Evolutionary conservation across 53 echinoderm and acorn worm species (phyloP), one percentile per base, ranked within the genome.

Genomic region (Echinometra lucunter): DNA sequence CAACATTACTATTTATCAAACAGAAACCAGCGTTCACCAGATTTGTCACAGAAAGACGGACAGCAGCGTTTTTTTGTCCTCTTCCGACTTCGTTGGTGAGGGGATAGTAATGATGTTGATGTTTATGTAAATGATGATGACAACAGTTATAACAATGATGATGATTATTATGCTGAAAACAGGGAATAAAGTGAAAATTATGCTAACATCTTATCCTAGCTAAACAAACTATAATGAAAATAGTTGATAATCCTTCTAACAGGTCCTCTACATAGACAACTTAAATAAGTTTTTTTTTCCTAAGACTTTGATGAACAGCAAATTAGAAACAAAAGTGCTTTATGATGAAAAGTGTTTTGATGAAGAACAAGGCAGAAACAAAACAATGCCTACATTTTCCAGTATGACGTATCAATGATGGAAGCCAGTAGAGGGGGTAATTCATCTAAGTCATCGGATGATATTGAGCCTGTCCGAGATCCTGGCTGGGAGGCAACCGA

Each of bases 401-500:
- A 99, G 72, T 97, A 99, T 6, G 97, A 95, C 37, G 97, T 96
- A 66, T 99, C 99, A 32, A 99, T 92, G 91, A 99, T 97, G 78
- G 97, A 95, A 49, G 95, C 95, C 37, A 99, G 89, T 78, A 97
- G 97, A 38, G 98, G 97, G 58, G 98, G 98, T 37, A 99, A 94
- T 81, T 98, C 96, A 53, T 94, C 93, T 6, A 93, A 89, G 45
- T 92, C 92, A 42, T 97, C 95, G 40, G 92, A 74, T 13, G 95
- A 88, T 37, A 95, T 95, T 58, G 91, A 87, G 57, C 58, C 95
- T 30, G 89, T 94, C 92, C 88, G 70, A 21, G 91, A 90, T 66
- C 66, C 82, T 58, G 89, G 80, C 82, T 81, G 82, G 57, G 58
- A 95, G 10, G 74, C 81, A 67, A 74, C 95, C 88, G n/a, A 96